Evolutionary conservation across 2,113 vertebrate species (phyloP), one percentile per base, ranked within the genome.

Genomic region (Notechis scutatus): DNA sequence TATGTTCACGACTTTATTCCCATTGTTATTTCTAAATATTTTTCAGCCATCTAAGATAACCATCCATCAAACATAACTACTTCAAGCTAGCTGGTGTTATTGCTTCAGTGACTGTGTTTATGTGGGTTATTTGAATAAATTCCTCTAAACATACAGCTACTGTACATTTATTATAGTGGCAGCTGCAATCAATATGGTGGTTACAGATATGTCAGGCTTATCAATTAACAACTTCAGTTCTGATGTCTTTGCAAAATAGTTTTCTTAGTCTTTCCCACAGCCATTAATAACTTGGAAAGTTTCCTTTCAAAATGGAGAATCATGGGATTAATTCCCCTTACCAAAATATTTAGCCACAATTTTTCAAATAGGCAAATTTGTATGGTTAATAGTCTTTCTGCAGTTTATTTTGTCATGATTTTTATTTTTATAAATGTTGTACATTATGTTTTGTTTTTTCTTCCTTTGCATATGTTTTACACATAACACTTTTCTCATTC

Each of bases 41-140:
- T 96, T 96, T 95, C 90, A 92, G 94, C 39, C 95, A 95, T 90
- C 5, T 93, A 94, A 92, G 94, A 95, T 96, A 91, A 91, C 95
- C 91, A 91, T 94, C 95, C 90, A 92, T 64, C 26, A 94, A 89
- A 94, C 39, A 34, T 91, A 57, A 85, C 93, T 57, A 24, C 94
- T 91, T 64, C 0, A 3, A 94, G 91, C 94, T 92, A 59, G 94
- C 95, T 96, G 95, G 89, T 96, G 94, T 87, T 87, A n/a, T 89
- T 95, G 95, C 94, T 96, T 52, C 6, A 87, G 55, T 94, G 96
- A 86, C 95, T 93, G 95, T 95, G 92, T 96, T 97, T 94, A 93
- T 95, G 95, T 95, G 94, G 93, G 96, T 96, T 95, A 96, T 97
- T 97, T 97, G 95, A 97, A 94, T 95, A 97, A 97, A 97, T 97